Evolutionary conservation across 1,140 invertebrate species (phyloP).

Genomic region (Anthonomus grandis): DNA sequence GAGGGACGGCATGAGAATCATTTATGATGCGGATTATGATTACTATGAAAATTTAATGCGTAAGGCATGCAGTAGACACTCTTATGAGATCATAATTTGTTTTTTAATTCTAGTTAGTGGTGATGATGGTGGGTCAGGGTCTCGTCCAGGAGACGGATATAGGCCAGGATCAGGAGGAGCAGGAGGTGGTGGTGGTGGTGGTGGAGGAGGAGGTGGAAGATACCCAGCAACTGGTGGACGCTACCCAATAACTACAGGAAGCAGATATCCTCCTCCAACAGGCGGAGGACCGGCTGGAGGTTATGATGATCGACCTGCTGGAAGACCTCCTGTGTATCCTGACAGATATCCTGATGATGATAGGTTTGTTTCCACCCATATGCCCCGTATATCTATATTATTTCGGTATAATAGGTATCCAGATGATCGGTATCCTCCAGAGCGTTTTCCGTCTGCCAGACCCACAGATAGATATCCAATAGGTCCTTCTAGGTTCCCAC

Average conservation of each 20-base stretch:
- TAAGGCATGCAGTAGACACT: constrained; percentile 51
- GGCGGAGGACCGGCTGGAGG: constrained; percentile 15
- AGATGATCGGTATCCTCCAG: constrained; percentile 46
- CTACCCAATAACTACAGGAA: constrained; percentile 32
- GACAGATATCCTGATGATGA: constrained; percentile 48
- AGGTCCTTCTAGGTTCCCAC: constrained; percentile 33
- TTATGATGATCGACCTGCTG: constrained; percentile 50
- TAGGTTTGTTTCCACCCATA: constrained; percentile 24
- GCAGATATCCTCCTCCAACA: constrained; percentile 47
- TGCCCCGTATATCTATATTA: not conserved
- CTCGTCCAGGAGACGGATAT: too few relatives aligned
- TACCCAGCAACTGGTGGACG: constrained; percentile 21
- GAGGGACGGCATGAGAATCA: constrained; percentile 80
- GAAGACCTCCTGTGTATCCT: constrained; percentile 32
- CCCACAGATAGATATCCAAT: constrained; percentile 32
- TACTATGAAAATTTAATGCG: constrained; percentile 90
- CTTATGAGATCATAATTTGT: not conserved
- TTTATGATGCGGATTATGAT: constrained; percentile 86
- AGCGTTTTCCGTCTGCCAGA: constrained; percentile 33
- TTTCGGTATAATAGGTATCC: constrained; percentile 41
- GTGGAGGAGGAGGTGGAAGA: constrained; percentile 22
- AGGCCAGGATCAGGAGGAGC: constrained; percentile 30
- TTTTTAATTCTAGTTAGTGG: constrained; percentile 34
- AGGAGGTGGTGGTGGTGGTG: constrained; percentile 34
- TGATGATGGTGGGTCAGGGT: constrained; percentile 30